These are phyloP conservation scores for Struthio camelus DNA, from an alignment of 2,113 vertebrate genomes.

Conservation along the genomic window DNA sequence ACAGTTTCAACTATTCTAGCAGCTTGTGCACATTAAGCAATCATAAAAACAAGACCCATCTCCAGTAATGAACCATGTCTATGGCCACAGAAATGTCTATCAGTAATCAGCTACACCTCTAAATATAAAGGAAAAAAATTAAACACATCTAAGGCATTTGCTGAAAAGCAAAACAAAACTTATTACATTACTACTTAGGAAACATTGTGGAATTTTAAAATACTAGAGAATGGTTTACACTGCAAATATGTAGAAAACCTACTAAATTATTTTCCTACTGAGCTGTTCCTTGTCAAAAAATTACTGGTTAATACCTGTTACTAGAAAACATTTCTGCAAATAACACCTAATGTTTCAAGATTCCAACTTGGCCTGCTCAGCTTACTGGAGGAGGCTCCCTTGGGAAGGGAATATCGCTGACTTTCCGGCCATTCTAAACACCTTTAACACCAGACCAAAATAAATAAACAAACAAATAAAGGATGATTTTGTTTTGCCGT, in stretches of 20 bases:
- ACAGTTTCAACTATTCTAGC: background rate
- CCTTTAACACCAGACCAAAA: too few species aligned
- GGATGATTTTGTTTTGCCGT: background rate
- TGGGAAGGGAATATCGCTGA: background rate
- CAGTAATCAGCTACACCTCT: background rate
- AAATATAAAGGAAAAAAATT: background rate
- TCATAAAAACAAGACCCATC: background rate
- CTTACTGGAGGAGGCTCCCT: background rate
- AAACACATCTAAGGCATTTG: background rate
- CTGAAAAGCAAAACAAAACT: background rate
- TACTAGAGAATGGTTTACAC: background rate
- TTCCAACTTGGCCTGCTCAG: background rate
- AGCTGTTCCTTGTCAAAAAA: background rate
- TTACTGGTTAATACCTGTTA: background rate
- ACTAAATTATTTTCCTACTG: background rate
- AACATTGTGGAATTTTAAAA: background rate
- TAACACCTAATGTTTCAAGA: background rate
- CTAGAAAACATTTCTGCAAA: background rate
- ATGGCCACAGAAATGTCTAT: background rate
- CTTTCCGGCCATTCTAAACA: too few species aligned
- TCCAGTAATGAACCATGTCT: background rate
- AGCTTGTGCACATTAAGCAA: background rate
- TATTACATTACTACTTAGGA: background rate
- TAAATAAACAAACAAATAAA: too few species aligned
- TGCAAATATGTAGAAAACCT: background rate